These are phyloP conservation scores for Aurelia coerulea DNA, from an alignment of 30 jellyfish, hydroid and myxozoan species.

Conservation along the genomic window DNA sequence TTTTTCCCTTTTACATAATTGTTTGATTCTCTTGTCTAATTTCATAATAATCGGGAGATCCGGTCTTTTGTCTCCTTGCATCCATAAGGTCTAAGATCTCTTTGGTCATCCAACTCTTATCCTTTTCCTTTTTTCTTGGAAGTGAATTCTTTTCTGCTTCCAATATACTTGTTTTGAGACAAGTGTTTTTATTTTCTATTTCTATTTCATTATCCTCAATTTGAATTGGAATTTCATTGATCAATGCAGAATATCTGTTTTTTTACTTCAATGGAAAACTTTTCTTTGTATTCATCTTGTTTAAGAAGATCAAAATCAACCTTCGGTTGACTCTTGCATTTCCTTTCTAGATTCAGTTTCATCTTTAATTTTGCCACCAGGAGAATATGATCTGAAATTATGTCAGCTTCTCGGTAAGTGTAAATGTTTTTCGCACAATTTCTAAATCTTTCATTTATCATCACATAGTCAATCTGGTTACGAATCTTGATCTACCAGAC, in stretches of 20 bases:
- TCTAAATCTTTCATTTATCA: background rate
- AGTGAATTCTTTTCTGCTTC: no score
- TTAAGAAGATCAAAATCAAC: no score
- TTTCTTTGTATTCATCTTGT: no score
- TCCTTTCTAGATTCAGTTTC: background rate
- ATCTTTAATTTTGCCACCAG: background rate
- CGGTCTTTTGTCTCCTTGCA: background rate
- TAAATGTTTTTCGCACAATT: background rate
- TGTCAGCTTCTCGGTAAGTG: slow-evolving; percentile 4
- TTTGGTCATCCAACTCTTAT: slow-evolving; percentile 2
- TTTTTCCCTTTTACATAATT: no score
- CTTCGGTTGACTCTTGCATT: no score
- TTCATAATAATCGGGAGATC: background rate
- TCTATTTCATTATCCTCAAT: no score
- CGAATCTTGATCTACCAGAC: background rate
- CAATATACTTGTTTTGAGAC: no score
- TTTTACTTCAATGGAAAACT: no score
- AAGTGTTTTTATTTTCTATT: no score
- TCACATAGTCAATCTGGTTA: background rate
- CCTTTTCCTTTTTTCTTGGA: background rate
- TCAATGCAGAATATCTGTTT: no score
- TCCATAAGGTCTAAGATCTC: no score
- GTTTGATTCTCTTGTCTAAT: background rate
- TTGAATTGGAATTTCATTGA: no score
- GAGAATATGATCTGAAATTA: slow-evolving; percentile 5